Conservation (phyloP, 2,113 vertebrate genomes). For the Toxotes jaculatrix region DNA sequence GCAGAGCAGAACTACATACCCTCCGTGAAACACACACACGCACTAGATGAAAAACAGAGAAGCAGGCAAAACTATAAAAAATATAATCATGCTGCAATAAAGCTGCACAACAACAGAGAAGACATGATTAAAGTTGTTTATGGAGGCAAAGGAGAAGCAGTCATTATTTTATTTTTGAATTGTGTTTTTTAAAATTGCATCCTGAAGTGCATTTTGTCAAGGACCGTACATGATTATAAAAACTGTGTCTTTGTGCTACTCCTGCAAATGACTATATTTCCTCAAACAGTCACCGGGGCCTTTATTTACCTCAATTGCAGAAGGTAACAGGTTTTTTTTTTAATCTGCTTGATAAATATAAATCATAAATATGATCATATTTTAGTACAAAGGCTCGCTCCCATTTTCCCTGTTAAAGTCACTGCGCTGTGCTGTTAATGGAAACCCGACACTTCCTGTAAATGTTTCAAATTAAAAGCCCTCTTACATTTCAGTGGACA, state of each 20-base stretch:
- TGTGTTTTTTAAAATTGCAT: constrained; percentile 43
- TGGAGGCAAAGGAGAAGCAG: constrained; percentile 47
- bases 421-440: too few species aligned
- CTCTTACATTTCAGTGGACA: too few species aligned
- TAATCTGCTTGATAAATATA: too few species aligned
- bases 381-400: too few species aligned
- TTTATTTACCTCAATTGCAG: too few species aligned
- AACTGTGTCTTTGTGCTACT: background rate
- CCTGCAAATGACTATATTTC: background rate
- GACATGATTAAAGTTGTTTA: constrained; percentile 71
- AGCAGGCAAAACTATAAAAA: constrained; percentile 64
- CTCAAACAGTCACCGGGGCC: too few species aligned
- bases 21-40: constrained; percentile 34
- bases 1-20: constrained; percentile 49
- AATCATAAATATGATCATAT: too few species aligned
- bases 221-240: constrained; percentile 25
- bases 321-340: too few species aligned
- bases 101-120: constrained; percentile 57
- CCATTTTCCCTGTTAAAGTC: too few species aligned
- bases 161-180: constrained; percentile 45
- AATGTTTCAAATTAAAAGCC: too few species aligned
- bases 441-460: too few species aligned
- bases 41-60: constrained; percentile 71
- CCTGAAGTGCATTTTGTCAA: constrained; percentile 26
- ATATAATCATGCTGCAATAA: constrained; percentile 78